Evolutionary conservation across 2,888 invertebrate species (phyloP), one percentile per base, ranked within the genome.

Genomic region (Orthosia incerta): DNA sequence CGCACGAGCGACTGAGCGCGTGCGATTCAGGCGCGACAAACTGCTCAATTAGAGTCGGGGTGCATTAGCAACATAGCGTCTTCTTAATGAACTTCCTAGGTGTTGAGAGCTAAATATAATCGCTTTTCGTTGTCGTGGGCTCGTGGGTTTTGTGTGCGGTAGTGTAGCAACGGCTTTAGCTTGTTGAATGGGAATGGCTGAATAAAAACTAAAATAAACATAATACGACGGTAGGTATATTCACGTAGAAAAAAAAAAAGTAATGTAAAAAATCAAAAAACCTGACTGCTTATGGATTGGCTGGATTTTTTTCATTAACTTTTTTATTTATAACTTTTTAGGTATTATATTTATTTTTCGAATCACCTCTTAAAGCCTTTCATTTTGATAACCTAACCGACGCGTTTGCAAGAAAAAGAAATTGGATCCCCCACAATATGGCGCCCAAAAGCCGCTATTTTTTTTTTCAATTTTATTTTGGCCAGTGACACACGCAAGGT

Each of bases 41-140:
- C 86, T 83, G 90, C 89, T 90, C 93, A 92, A 93, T 93, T 92
- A 93, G 87, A 86, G 81, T 76, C 83, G 72, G 84, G 83, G 85
- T 84, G 83, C 91, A 92, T 92, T 91, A 91, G 90, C 89, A 85
- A 89, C 89, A 88, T 87, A 87, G 90, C 87, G 86, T 79, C 79
- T 85, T 79, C 90, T 85, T 92, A 92, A 92, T 92, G 90, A 93
- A 91, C 91, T 92, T 92, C 92, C 91, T 90, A 92, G 91, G 92
- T 92, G 92, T 88, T 84, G 86, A 86, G 82, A 79, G 84, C 89
- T 93, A 92, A 91, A 91, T 92, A 91, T 93, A 92, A 89, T 88
- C 87, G 76, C 80, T 79, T 82, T 67, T 80, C 77, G 69, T 74
- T 84, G 82, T 82, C 82, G 82, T 76, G 82, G 85, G 81, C 80